A percentile compares a stretch with the other conserved stretches of the same genome.
Evolutionary conservation across 1,140 invertebrate species (phyloP).

Genomic region (Phenacoccus solenopsis): DNA sequence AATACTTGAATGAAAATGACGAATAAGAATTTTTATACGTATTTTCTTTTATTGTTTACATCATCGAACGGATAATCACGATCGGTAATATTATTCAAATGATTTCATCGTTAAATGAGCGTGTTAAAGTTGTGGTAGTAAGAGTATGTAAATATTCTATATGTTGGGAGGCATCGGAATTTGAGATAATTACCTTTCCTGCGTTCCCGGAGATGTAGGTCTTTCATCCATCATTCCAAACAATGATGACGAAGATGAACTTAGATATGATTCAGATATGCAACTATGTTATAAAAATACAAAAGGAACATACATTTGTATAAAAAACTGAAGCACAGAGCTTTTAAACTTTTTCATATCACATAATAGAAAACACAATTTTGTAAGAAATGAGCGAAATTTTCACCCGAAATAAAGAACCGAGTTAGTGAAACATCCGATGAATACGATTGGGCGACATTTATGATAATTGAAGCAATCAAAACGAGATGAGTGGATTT

Average conservation of each 20-base stretch:
- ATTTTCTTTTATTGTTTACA: not conserved
- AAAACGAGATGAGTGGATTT: not conserved
- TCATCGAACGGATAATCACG: not conserved
- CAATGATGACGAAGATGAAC: not conserved
- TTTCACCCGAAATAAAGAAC: no score
- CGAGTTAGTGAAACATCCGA: no score
- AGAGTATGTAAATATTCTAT: not conserved
- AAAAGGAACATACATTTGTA: not conserved
- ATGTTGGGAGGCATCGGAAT: no score
- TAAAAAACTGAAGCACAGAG: not conserved
- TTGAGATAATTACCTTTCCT: not conserved
- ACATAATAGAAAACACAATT: not conserved
- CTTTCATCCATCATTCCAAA: constrained; percentile 10
- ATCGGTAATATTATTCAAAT: not conserved
- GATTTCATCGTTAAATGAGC: not conserved
- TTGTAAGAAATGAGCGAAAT: not conserved
- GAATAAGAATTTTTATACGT: not conserved
- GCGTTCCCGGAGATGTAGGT: not conserved
- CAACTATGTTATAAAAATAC: not conserved
- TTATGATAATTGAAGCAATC: not conserved
- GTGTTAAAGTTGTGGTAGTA: no score
- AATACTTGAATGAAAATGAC: not conserved
- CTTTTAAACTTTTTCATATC: not conserved
- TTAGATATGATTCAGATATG: not conserved
- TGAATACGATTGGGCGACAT: no score